Percentiles rank a stretch among this genome's conserved stretches.
Evolutionary conservation across 2,113 vertebrate species (phyloP).

Genomic region (Dipodomys merriami): DNA sequence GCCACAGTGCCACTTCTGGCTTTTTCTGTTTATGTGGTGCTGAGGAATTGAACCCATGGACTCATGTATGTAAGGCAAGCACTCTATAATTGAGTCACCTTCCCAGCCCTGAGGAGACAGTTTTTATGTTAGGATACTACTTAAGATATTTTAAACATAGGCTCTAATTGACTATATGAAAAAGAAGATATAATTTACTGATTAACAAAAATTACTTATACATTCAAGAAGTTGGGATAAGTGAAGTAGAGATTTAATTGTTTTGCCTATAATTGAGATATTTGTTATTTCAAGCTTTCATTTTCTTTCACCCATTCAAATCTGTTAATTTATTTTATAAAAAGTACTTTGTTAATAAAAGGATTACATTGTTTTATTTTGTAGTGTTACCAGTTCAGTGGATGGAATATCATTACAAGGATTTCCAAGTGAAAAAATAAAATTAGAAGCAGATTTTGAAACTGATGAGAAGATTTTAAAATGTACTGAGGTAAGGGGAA

Average conservation of each 20-base stretch:
- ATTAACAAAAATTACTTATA: not conserved
- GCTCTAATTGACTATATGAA: constrained; percentile 32
- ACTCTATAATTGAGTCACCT: too few relatives aligned
- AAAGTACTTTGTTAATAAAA: constrained; percentile 16
- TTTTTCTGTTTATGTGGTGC: too few relatives aligned
- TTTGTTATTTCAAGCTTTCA: constrained; percentile 42
- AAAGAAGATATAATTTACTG: constrained; percentile 55
- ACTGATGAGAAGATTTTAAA: constrained; percentile 88
- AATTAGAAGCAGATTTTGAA: constrained; percentile 90
- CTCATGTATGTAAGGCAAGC: too few relatives aligned
- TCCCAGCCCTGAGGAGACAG: not conserved
- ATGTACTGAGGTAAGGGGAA: constrained; percentile 92
- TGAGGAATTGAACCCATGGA: too few relatives aligned
- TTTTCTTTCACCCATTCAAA: constrained; percentile 26
- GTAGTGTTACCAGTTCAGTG: constrained; percentile 89
- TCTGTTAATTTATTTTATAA: constrained; percentile 32
- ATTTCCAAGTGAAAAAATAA: constrained; percentile 88
- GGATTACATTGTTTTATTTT: constrained; percentile 51
- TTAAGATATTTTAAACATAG: constrained; percentile 55
- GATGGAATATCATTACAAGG: constrained; percentile 93
- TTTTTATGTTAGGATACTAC: constrained; percentile 66
- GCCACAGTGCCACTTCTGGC: too few relatives aligned
- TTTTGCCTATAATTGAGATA: constrained; percentile 52
- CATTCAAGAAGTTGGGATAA: constrained; percentile 54
- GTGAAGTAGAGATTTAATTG: constrained; percentile 34